Percentiles rank a stretch among this genome's conserved stretches.
Evolutionary conservation across 2,888 invertebrate species (phyloP).

Genomic region (Tholera decimalis): DNA sequence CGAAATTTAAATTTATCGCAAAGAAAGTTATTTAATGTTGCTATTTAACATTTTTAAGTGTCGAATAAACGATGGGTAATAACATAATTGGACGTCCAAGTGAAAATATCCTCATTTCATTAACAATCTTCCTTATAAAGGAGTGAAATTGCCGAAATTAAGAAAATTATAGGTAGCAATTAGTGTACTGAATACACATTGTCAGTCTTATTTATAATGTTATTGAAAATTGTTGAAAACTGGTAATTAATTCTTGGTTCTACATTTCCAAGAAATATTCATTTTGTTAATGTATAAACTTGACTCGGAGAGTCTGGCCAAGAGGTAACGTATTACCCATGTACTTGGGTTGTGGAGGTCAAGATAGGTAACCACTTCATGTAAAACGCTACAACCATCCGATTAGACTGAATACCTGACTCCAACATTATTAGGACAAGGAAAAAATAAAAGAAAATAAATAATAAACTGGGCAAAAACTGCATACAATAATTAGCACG

Average conservation of each 20-base stretch:
- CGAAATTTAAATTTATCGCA: slow-evolving; percentile 42
- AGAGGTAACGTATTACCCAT: too few relatives aligned
- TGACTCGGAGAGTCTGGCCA: too few relatives aligned
- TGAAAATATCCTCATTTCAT: slow-evolving; percentile 48
- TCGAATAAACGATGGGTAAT: slow-evolving; percentile 46
- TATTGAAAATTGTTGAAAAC: slow-evolving; percentile 11
- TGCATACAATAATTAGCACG: too few relatives aligned
- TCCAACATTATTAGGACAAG: too few relatives aligned
- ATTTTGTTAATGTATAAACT: not conserved
- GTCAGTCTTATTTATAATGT: slow-evolving; percentile 19
- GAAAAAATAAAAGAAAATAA: too few relatives aligned
- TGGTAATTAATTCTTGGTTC: slow-evolving; percentile 14
- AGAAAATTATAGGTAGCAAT: slow-evolving; percentile 37
- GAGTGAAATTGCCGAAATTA: slow-evolving; percentile 49
- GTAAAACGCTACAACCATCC: too few relatives aligned
- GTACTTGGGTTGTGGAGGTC: too few relatives aligned
- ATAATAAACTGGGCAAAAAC: too few relatives aligned
- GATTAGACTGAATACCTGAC: too few relatives aligned
- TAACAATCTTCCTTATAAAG: slow-evolving; percentile 42
- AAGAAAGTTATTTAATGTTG: slow-evolving; percentile 55
- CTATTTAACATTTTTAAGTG: slow-evolving; percentile 53
- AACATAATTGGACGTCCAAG: slow-evolving; percentile 47
- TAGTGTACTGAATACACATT: slow-evolving; percentile 34
- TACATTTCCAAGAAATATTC: not conserved
- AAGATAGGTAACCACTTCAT: too few relatives aligned